Percentiles rank a stretch among this genome's conserved stretches.
These are phyloP conservation scores for Lacerta agilis DNA, from an alignment of 2,797 vertebrate genomes.

Conservation along the genomic window DNA sequence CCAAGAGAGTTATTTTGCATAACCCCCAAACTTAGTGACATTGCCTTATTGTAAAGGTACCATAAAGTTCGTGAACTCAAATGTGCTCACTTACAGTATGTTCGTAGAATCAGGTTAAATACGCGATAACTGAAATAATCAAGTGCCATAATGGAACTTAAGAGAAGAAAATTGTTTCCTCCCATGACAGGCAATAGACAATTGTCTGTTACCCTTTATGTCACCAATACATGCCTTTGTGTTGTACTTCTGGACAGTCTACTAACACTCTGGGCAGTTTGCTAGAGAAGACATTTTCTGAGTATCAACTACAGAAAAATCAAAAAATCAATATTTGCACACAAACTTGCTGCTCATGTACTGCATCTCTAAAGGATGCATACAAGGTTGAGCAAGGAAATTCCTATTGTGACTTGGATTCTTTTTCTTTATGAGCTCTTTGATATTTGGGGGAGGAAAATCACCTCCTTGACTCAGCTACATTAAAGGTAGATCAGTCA, in stretches of 20 bases:
- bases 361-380: background rate
- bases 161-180: background rate
- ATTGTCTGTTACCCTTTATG: background rate
- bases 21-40: background rate
- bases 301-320: background rate
- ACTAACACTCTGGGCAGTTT: background rate
- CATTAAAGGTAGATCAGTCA: background rate
- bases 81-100: background rate
- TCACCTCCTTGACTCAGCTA: background rate
- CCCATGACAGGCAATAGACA: background rate
- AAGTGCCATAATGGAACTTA: background rate
- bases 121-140: background rate
- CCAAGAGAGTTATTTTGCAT: background rate
- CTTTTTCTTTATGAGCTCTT: too few species aligned
- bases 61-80: background rate
- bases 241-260: background rate
- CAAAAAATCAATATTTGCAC: background rate
- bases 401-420: background rate
- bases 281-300: background rate
- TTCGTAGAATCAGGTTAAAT: background rate
- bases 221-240: background rate
- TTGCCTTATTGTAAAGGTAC: background rate
- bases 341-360: background rate
- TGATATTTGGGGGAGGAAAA: background rate
- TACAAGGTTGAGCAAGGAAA: background rate